A percentile compares a stretch with the other conserved stretches of the same genome.
phyloP scores from a whole-genome alignment of 2,113 vertebrate species.

The Dromaius novaehollandiae region DNA sequence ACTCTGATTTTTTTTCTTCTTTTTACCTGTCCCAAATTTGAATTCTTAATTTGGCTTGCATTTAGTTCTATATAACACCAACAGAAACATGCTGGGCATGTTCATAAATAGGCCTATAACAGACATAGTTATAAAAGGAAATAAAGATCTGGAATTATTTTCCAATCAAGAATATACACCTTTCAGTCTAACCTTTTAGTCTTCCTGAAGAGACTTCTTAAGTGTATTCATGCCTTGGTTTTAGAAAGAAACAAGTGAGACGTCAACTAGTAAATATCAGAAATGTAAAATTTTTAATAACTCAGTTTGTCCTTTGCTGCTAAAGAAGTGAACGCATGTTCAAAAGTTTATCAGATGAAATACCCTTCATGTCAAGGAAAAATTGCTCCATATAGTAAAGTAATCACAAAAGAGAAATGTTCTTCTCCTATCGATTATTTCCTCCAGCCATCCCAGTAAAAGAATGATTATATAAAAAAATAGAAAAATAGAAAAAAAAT shows the following conservation, averaged over 20 bases:
- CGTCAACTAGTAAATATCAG: conserved; percentile 47
- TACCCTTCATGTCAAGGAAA: conserved; percentile 40
- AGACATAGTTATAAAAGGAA: neutral
- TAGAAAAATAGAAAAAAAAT: neutral
- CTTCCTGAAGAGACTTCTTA: conserved; percentile 27
- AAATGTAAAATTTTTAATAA: conserved; percentile 33
- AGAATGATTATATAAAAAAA: conserved; percentile 24
- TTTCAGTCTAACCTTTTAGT: conserved; percentile 24
- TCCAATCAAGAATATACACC: neutral
- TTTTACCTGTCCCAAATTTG: neutral
- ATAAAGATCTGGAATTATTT: neutral
- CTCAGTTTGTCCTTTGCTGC: conserved; percentile 50
- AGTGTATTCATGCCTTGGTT: conserved; percentile 34
- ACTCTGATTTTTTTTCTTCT: neutral
- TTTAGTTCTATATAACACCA: neutral
- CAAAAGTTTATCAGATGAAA: conserved; percentile 47
- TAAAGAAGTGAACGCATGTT: neutral
- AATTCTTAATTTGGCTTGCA: neutral
- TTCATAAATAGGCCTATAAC: neutral
- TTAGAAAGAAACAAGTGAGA: conserved; percentile 1
- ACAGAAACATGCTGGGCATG: neutral
- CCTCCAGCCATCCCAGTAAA: conserved; percentile 10
- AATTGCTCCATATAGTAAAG: conserved; percentile 54
- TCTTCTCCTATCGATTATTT: conserved; percentile 44
- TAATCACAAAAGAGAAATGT: conserved; percentile 53